A percentile compares a stretch with the other conserved stretches of the same genome.
These are phyloP conservation scores for Nephotettix cincticeps DNA, from an alignment of 1,140 invertebrate species.

Conservation along the genomic window DNA sequence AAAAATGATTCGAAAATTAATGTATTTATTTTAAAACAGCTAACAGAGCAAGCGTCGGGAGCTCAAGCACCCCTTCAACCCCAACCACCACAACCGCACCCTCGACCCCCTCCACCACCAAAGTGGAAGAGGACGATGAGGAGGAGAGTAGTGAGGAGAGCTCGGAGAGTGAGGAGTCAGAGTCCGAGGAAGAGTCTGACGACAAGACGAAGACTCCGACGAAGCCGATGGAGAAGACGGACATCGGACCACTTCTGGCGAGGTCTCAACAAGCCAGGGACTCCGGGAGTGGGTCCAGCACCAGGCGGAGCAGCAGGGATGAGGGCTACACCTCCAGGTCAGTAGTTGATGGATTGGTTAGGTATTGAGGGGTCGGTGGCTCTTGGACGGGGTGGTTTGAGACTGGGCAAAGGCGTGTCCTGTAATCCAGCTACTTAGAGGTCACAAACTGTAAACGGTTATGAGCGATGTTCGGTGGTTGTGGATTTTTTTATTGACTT, in stretches of 20 bases:
- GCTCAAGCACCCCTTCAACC: conserved; percentile 26
- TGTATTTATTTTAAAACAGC: not conserved
- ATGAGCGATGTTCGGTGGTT: too few species aligned
- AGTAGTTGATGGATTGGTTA: too few species aligned
- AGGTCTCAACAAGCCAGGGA: conserved; percentile 69
- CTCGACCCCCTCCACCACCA: not conserved
- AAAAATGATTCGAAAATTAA: not conserved
- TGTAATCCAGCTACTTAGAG: too few species aligned
- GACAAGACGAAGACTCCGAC: conserved; percentile 33
- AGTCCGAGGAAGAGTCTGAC: conserved; percentile 64
- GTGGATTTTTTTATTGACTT: too few species aligned
- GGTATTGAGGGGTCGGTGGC: too few species aligned
- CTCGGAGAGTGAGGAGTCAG: conserved; percentile 70
- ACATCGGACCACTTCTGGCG: conserved; percentile 75
- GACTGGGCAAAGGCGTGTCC: too few species aligned
- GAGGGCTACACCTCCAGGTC: conserved; percentile 33
- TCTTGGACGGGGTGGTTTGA: too few species aligned
- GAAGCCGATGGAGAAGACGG: conserved; percentile 65
- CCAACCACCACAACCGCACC: conserved; percentile 13
- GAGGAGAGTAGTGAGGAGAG: conserved; percentile 56
- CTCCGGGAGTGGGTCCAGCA: conserved; percentile 29
- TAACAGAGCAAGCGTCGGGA: conserved; percentile 3
- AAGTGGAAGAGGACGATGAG: conserved; percentile 42
- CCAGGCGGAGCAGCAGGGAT: conserved; percentile 36
- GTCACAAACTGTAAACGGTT: too few species aligned